These are phyloP conservation scores for Zaprionus africanus DNA, from an alignment of 1,140 invertebrate genomes.

Conservation along the genomic window DNA sequence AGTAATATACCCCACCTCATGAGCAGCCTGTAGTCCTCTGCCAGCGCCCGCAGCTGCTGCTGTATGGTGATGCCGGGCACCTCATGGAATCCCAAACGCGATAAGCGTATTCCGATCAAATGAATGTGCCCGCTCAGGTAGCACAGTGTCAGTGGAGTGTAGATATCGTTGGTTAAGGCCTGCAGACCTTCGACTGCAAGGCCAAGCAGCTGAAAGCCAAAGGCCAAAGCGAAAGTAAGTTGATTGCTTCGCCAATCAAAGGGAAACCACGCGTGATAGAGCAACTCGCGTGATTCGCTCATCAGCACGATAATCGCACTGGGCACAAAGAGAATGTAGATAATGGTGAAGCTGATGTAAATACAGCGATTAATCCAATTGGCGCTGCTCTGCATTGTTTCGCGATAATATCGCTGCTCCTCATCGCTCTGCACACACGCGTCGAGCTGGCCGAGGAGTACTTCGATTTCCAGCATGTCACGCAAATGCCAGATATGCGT, in stretches of 20 bases:
- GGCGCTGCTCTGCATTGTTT: conserved; percentile 19
- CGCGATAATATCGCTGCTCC: conserved; percentile 43
- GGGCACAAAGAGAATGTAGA: conserved; percentile 37
- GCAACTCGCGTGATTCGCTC: not conserved
- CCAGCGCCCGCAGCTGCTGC: conserved; percentile 18
- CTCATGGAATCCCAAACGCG: conserved; percentile 31
- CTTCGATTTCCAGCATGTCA: conserved; percentile 48
- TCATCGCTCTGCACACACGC: conserved; percentile 23
- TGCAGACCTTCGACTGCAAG: conserved; percentile 32
- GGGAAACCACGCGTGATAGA: conserved; percentile 58
- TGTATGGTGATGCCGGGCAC: not conserved
- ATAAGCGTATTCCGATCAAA: conserved; percentile 46
- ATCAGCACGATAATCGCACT: not conserved
- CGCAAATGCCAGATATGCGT: conserved; percentile 38
- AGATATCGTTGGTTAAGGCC: conserved; percentile 49
- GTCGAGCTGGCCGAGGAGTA: conserved; percentile 40
- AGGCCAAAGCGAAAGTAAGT: conserved; percentile 11
- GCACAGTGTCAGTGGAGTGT: conserved; percentile 47
- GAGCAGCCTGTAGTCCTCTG: conserved; percentile 51
- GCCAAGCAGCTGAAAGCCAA: conserved; percentile 40
- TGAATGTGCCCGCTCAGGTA: conserved; percentile 53
- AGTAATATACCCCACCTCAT: conserved; percentile 44
- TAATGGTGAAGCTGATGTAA: conserved; percentile 34
- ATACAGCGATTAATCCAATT: conserved; percentile 42
- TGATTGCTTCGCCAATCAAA: conserved; percentile 36